Base-by-base conservation (phyloP, 2,797 vertebrate species). In the Amphiprion clarkii region DNA sequence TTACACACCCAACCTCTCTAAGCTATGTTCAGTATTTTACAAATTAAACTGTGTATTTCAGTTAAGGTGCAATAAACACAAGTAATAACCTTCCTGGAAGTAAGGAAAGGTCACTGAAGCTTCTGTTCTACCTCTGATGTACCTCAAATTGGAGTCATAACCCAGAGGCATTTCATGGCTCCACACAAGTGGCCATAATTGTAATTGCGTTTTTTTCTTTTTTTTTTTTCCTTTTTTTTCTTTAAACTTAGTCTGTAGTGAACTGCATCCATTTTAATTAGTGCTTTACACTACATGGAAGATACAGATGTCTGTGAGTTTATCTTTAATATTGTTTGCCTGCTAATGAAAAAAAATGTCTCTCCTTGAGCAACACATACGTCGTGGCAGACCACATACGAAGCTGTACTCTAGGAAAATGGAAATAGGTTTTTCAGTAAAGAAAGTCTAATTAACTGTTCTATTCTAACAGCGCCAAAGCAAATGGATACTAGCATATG, bases 231-330 rank as follows among this genome's bases (percentile, higher is more conserved):
- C 72, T 56, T 81, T 62, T 85, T 83, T 82, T 53, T 44, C n/a
- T n/a, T n/a, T n/a, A n/a, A 40, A 83, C 83, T 84, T 79, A 57
- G 65, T 88, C 85, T 82, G 69, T 78, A 87, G 90, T 87, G 60
- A 87, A 82, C 64, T 52, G 44, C 62, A 72, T 79, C 63, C 6
- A 39, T 86, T 75, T 54, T 77, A 81, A 88, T 81, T 75, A 81
- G 44, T 44, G 21, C n/a, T 51, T 44, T 46, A 67, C 52, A 56
- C 36, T 1, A 4, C 48, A 62, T 44, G 25, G 2, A 55, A 31
- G n/a, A 51, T 65, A 71, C 57, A 56, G n/a, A 61, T 73, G 54
- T 64, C 74, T 67, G 19, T 16, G 3, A 61, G 46, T 78, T 86
- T 71, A 77, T 85, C 53, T 58, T 19, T 68, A 39, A 25, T 73